Base-by-base conservation (phyloP, 2,113 vertebrate species). In the Xyrauchen texanus region DNA sequence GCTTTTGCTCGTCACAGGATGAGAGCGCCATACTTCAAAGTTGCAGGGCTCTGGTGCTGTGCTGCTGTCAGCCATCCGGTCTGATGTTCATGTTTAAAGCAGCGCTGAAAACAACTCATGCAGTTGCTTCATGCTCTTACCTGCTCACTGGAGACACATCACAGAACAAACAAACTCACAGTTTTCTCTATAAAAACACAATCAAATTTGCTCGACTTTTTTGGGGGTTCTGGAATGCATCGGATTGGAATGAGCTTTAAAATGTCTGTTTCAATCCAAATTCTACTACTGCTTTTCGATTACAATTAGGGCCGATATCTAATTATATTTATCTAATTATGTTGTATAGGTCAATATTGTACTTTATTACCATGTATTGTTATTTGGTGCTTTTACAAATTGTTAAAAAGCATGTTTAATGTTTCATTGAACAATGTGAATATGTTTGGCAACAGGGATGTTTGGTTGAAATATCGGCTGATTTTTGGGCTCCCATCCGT, bases 11-110 rank as follows among this genome's bases (percentile, higher is more conserved):
- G 68, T 73, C 62, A 71, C n/a, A 60, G 73, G 67, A 72, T 47
- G 7, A 81, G 52, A 16, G 42, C 70, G n/a, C 58, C 44, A 46
- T 52, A 68, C 83, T 80, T 82, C 78, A 82, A 82, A 85, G 77
- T 11, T 58, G n/a, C 68, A 61, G 61, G 61, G 64, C 49, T 81
- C 57, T 53, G 80, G 58, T 64, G 67, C 34, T 45, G 13, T 66
- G 42, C 55, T 55, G 64, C 9, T 15, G 53, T 53, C 42, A 34
- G 21, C 21, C 3, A 1, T 34, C 21, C 3, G 13, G 34, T 60
- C 45, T 76, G 53, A 76, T 75, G 65, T 75, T 61, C 45, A n/a
- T 68, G 7, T 44, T 73, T 72, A 58, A 66, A 74, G 69, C 68
- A 9, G 61, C 34, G 52, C 49, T 55, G 49, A 47, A 58, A 63